These are phyloP conservation scores for Scalopus aquaticus DNA, from an alignment of 2,113 vertebrate genomes.

Conservation along the genomic window DNA sequence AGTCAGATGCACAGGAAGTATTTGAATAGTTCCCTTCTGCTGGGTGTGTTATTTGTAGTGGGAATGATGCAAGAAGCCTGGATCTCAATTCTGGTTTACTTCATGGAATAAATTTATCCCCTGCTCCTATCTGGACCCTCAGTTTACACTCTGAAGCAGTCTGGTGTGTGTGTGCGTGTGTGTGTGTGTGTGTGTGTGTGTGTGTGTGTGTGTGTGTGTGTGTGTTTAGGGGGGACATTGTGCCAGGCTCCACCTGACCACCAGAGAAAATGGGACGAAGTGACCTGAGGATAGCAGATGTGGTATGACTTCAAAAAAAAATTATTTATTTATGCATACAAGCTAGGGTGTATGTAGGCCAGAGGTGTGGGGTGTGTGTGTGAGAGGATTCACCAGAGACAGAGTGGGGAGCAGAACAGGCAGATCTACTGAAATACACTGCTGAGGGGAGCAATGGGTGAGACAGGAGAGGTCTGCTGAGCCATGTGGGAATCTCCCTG, in stretches of 20 bases:
- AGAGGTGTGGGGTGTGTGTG: no score
- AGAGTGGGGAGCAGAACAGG: no score
- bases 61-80: constrained; percentile 19
- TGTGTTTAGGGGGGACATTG: not conserved
- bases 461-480: no score
- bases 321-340: no score
- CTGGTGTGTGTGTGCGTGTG: not conserved
- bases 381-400: no score
- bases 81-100: constrained; percentile 31
- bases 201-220: not conserved
- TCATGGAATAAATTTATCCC: constrained; percentile 42
- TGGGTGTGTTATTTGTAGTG: not conserved
- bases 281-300: constrained; percentile 15
- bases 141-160: not conserved
- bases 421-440: no score
- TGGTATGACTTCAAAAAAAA: not conserved
- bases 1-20: not conserved
- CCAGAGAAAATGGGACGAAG: not conserved
- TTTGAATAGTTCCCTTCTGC: not conserved
- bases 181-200: not conserved
- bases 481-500: no score
- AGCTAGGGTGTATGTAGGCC: no score
- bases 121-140: not conserved
- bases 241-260: constrained; percentile 17
- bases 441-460: no score